phyloP scores from a whole-genome alignment of 1,140 invertebrate genomes.

The Adoxophyes honmai region DNA sequence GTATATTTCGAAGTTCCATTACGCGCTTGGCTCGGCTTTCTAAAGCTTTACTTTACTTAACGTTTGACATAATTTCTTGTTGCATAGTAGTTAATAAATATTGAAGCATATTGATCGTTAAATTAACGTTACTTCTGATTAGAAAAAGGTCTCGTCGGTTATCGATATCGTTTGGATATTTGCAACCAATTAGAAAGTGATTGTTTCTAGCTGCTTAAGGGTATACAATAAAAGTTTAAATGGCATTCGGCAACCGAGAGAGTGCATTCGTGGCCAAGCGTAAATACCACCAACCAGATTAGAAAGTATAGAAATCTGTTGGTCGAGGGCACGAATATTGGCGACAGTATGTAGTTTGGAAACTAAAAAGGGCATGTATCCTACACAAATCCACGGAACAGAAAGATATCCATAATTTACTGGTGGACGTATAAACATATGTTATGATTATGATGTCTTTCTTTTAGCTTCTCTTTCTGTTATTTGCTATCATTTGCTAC shows the following conservation, averaged over 20 bases:
- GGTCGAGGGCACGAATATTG: conserved; percentile 31
- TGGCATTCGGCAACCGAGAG: conserved; percentile 36
- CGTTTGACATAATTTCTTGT: conserved; percentile 18
- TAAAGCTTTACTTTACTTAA: too few species aligned
- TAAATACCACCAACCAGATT: conserved; percentile 48
- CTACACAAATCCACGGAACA: too few species aligned
- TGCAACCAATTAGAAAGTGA: conserved; percentile 52
- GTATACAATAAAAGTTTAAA: conserved; percentile 54
- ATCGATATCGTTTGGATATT: conserved; percentile 27
- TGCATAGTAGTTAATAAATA: too few species aligned
- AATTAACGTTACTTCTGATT: too few species aligned
- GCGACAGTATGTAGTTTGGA: conserved; percentile 27
- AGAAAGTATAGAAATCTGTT: conserved; percentile 58
- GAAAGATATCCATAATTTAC: too few species aligned
- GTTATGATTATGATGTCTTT: too few species aligned
- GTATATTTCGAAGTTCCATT: conserved; percentile 34
- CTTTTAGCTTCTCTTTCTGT: too few species aligned
- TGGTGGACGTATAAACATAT: too few species aligned
- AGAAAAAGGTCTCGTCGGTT: too few species aligned
- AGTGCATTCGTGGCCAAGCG: conserved; percentile 42
- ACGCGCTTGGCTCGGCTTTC: conserved; percentile 22
- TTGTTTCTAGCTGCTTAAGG: conserved; percentile 37
- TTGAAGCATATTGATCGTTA: too few species aligned
- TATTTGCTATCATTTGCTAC: too few species aligned
- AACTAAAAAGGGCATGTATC: too few species aligned